Percentiles rank a stretch among this genome's conserved stretches.
Conservation (phyloP, 2,113 vertebrate genomes). For the Notarius lentiginosus region DNA sequence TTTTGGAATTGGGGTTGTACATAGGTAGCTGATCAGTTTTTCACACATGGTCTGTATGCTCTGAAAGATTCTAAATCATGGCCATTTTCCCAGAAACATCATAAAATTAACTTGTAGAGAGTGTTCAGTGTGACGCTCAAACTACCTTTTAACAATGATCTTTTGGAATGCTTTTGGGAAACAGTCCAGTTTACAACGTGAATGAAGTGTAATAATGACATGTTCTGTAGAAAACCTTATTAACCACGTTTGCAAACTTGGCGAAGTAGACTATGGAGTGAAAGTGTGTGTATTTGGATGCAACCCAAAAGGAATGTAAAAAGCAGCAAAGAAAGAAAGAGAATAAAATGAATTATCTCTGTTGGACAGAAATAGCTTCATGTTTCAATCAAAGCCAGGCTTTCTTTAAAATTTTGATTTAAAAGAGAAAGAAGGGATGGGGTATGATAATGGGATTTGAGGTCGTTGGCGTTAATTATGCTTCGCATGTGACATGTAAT, state of each 20-base stretch:
- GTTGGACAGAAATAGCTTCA: constrained; percentile 50
- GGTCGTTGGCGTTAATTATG: constrained; percentile 67
- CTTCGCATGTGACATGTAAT: constrained; percentile 63
- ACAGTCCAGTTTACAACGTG: background rate
- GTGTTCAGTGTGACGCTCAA: background rate
- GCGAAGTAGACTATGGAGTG: background rate
- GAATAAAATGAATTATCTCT: constrained; percentile 47
- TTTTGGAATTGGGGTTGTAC: no score
- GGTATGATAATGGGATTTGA: constrained; percentile 56
- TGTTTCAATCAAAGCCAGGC: constrained; percentile 49
- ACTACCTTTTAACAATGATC: background rate
- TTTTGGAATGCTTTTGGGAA: background rate
- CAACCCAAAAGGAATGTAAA: background rate
- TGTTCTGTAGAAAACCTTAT: background rate
- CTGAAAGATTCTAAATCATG: background rate
- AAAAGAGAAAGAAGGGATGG: constrained; percentile 40
- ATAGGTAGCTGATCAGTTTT: background rate
- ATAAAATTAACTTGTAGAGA: background rate
- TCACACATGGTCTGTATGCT: background rate
- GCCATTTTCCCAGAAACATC: background rate
- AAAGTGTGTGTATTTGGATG: constrained; percentile 1
- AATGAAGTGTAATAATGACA: background rate
- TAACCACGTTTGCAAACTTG: background rate
- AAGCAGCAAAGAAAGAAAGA: constrained; percentile 14
- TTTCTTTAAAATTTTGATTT: constrained; percentile 58